phyloP scores from a whole-genome alignment of 2,797 vertebrate species.

The Epinephelus coioides region DNA sequence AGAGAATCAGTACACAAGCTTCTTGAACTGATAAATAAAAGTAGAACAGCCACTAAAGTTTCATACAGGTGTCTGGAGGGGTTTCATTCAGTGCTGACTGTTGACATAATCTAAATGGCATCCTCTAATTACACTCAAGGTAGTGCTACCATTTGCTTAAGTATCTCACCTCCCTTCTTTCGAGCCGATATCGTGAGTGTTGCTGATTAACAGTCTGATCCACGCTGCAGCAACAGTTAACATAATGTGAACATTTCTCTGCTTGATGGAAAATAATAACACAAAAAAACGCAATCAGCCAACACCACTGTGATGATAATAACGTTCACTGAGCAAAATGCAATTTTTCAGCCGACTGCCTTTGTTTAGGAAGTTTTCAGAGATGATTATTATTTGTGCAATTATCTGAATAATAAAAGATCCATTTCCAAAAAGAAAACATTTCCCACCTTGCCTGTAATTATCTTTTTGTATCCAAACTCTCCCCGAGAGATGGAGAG shows the following conservation, averaged over 20 bases:
- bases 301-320: conserved; percentile 70
- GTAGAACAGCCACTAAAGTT: conserved; percentile 42
- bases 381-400: conserved; percentile 77
- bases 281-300: conserved; percentile 60
- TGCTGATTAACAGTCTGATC: conserved; percentile 69
- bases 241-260: conserved; percentile 71
- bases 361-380: conserved; percentile 76
- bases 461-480: conserved; percentile 39
- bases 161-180: conserved; percentile 35
- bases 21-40: conserved; percentile 60
- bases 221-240: conserved; percentile 60
- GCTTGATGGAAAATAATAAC: conserved; percentile 72
- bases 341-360: conserved; percentile 79
- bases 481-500: conserved; percentile 35
- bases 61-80: conserved; percentile 42
- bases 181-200: conserved; percentile 19
- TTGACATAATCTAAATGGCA: conserved; percentile 50
- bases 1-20: conserved; percentile 49
- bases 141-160: conserved; percentile 42
- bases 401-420: conserved; percentile 73
- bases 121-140: conserved; percentile 55
- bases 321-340: conserved; percentile 73
- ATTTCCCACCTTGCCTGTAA: conserved; percentile 60
- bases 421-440: conserved; percentile 60
- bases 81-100: conserved; percentile 44